These are phyloP conservation scores for Muscina levida DNA, from an alignment of 2,888 invertebrate genomes.

Conservation along the genomic window DNA sequence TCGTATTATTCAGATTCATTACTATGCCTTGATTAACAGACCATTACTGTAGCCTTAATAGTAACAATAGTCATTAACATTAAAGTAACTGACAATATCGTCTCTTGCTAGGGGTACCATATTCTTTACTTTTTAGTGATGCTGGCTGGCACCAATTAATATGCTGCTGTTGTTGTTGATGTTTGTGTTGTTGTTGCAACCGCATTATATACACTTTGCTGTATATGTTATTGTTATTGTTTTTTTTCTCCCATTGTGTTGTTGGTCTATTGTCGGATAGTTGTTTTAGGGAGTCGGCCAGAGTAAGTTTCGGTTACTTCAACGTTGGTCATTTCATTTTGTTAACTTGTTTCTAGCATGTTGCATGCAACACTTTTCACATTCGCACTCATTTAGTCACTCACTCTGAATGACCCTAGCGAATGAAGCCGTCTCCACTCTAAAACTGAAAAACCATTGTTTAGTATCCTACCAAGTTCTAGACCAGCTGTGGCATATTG, in stretches of 20 bases:
- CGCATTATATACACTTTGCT: slow-evolving; percentile 40
- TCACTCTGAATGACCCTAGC: no score
- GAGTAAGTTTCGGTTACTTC: slow-evolving; percentile 13
- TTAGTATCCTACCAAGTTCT: slow-evolving; percentile 5
- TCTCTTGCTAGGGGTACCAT: no score
- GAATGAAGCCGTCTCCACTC: not conserved
- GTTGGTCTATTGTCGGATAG: not conserved
- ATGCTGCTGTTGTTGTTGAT: no score
- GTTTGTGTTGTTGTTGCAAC: slow-evolving; percentile 47
- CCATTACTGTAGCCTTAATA: no score
- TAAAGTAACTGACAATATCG: no score
- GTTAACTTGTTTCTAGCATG: slow-evolving; percentile 64
- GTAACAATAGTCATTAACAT: no score
- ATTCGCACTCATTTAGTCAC: slow-evolving; percentile 8
- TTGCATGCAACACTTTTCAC: slow-evolving; percentile 58
- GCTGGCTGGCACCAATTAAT: no score
- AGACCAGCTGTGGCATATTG: slow-evolving; percentile 10
- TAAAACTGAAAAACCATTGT: not conserved
- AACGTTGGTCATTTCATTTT: slow-evolving; percentile 62
- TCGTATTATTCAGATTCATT: no score
- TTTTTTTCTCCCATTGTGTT: no score
- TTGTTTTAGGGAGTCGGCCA: slow-evolving; percentile 17
- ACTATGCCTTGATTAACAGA: no score
- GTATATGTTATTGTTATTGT: not conserved
- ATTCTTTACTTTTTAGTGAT: no score